Conservation (phyloP, 2,113 vertebrate species). For the Orientallactaga bullata region DNA sequence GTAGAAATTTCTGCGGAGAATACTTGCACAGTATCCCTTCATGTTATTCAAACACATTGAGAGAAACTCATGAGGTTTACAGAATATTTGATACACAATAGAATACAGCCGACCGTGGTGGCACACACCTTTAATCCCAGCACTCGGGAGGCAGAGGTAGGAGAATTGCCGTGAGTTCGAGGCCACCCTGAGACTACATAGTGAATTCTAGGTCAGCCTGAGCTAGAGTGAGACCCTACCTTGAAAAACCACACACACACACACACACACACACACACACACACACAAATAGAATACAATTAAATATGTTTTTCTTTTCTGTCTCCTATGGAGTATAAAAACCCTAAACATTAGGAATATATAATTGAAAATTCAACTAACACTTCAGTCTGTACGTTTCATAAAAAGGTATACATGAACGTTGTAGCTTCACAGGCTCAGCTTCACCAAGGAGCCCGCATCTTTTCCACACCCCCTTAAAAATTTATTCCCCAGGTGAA, state of each 20-base stretch:
- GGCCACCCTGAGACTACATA: too few relatives aligned
- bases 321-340: not conserved
- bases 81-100: not conserved
- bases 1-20: not conserved
- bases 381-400: not conserved
- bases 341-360: not conserved
- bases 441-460: not conserved
- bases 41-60: not conserved
- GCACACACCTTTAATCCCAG: too few relatives aligned
- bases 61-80: not conserved
- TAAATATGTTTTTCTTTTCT: not conserved
- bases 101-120: too few relatives aligned
- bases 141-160: too few relatives aligned
- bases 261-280: too few relatives aligned
- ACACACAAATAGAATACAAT: not conserved
- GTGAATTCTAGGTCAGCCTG: too few relatives aligned
- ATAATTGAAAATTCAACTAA: not conserved
- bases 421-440: not conserved
- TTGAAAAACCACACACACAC: too few relatives aligned
- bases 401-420: not conserved
- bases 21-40: not conserved
- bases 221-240: too few relatives aligned
- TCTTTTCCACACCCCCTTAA: not conserved
- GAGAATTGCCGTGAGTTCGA: too few relatives aligned
- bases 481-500: not conserved